Percentiles rank a stretch among this genome's conserved stretches.
Evolutionary conservation across 2,113 vertebrate genomes (phyloP).

Genomic region (Hiodon tergisus): DNA sequence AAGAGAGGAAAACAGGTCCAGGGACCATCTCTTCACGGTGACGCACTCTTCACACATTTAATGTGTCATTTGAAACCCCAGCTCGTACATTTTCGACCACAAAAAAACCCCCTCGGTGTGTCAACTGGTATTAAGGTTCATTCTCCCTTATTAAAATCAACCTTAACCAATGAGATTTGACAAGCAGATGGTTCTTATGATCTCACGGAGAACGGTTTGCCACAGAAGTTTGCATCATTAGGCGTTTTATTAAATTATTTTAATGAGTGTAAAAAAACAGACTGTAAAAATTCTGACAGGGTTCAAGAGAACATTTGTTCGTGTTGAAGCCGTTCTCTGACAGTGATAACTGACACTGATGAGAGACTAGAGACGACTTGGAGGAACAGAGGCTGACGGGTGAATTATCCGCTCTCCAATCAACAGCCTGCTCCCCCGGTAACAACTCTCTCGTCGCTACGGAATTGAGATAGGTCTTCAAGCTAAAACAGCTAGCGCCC

Average conservation of each 20-base stretch:
- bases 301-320: too few relatives aligned
- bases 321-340: too few relatives aligned
- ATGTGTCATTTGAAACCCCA: conserved; percentile 2
- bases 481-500: background rate
- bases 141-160: background rate
- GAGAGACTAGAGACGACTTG: conserved; percentile 14
- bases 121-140: background rate
- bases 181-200: too few relatives aligned
- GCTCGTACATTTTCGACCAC: background rate
- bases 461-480: background rate
- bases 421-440: conserved; percentile 4
- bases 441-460: background rate
- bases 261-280: too few relatives aligned
- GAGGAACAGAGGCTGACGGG: conserved; percentile 23
- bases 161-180: background rate
- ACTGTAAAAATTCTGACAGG: too few relatives aligned
- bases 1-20: background rate
- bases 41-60: background rate
- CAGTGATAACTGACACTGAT: conserved; percentile 23
- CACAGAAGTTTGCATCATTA: background rate
- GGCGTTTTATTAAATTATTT: background rate
- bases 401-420: conserved; percentile 21
- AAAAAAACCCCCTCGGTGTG: background rate
- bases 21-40: background rate
- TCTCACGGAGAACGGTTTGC: background rate